Evolutionary conservation across 2,113 vertebrate species (phyloP), one percentile per base, ranked within the genome.

Genomic region (Tenebrosternarchus preto): DNA sequence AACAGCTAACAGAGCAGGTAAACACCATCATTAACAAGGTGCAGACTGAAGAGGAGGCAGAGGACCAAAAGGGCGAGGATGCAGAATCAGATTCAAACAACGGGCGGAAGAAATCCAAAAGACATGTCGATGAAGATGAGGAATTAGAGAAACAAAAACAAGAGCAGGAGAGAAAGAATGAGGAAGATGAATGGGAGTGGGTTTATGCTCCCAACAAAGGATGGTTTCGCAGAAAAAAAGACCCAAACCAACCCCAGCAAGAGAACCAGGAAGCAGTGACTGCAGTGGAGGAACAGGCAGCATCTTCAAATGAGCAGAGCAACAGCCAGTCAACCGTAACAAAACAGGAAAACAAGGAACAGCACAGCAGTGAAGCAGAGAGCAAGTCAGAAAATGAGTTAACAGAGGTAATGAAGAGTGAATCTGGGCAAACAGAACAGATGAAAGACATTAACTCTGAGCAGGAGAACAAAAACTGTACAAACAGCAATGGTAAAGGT

Each of bases 1-100:
- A 96, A 84, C 94, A 96, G 7, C 94, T 99, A 11, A 92, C 96
- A 0, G 97, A 96, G 81, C 95, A 96, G 90, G 96, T 99, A 67
- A 93, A 94, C 6, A 96, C 85, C 46, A 92, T 97, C 88, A 94
- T 97, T 69, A 92, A 80, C 76, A 94, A 95, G 87, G 90, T 96
- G 33, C 87, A 91, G 19, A 82, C 90, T 0, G 94, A 94, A 24
- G 93, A 93, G 11, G 94, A 92, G 4, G 92, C 8, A 15, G 15
- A 50, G 12, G 12, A 12, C 8, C 43, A 50, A 50, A 50, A 88
- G 0, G 85, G 76, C 61, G 59, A 85, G 12, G 83, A 88, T 7
- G 78, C n/a, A 15, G 82, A 83, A 27, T 33, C 19, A 22, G 71
- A 20, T 53, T 72, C 39, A 2, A 12, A 81, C 73, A 75, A 81